Conservation (phyloP, 1,140 invertebrate genomes). For the Drosophila athabasca region DNA sequence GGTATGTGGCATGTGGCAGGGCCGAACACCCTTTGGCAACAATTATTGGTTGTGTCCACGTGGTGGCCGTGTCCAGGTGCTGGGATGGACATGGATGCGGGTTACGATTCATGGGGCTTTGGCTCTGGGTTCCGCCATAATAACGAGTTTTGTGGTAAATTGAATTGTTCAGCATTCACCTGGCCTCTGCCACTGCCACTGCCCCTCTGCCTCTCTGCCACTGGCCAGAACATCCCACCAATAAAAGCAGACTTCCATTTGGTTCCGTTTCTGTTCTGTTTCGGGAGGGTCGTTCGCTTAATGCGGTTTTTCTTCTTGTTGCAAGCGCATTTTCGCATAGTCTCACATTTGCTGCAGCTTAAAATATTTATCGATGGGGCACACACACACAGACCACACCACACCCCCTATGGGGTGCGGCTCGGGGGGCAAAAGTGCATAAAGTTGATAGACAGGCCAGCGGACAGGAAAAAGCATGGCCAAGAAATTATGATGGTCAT, state of each 20-base stretch:
- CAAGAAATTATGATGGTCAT: conserved; percentile 38
- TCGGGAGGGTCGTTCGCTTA: conserved; percentile 16
- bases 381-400: too few species aligned
- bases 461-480: conserved; percentile 16
- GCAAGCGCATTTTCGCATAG: conserved; percentile 8
- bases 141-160: conserved; percentile 64
- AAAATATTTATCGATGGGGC: conserved; percentile 28
- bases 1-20: conserved; percentile 4
- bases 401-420: neutral
- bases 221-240: conserved; percentile 7
- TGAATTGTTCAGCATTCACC: conserved; percentile 58
- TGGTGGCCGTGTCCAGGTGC: conserved; percentile 29
- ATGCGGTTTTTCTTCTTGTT: conserved; percentile 33
- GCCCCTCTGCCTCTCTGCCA: neutral
- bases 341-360: conserved; percentile 28
- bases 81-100: conserved; percentile 11
- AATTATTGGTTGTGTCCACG: conserved; percentile 52
- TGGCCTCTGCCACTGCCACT: neutral
- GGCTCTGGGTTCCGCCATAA: conserved; percentile 34
- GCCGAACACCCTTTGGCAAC: conserved; percentile 43
- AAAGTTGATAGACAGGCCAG: conserved; percentile 22
- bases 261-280: conserved; percentile 10
- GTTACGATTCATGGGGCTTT: conserved; percentile 17
- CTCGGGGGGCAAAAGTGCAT: conserved; percentile 8
- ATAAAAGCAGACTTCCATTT: conserved; percentile 36